Percentiles rank a stretch among this genome's conserved stretches.
phyloP scores from a whole-genome alignment of 2,888 invertebrate genomes.

The Junonia oenone region DNA sequence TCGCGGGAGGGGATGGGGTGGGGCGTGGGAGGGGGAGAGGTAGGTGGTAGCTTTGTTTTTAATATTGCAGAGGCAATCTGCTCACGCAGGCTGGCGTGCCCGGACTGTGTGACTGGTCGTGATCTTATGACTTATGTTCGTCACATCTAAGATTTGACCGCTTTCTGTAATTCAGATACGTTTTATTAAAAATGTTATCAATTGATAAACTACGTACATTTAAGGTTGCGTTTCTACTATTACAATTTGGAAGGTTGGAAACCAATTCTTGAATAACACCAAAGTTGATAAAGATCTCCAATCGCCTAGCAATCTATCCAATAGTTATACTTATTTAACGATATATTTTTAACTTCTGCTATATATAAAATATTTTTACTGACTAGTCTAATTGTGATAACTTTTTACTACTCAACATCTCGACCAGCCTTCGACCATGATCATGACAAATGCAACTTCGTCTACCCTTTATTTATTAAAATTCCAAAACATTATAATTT shows the following conservation, averaged over 20 bases:
- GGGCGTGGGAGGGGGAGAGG: background rate
- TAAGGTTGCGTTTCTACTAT: background rate
- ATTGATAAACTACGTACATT: background rate
- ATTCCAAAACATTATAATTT: no score
- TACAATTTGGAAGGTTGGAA: background rate
- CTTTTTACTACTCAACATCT: no score
- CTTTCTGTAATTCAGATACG: background rate
- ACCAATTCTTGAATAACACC: no score
- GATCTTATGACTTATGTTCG: background rate
- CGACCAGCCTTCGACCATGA: no score
- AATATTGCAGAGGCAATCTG: conserved; percentile 29
- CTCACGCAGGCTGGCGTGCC: conserved; percentile 5
- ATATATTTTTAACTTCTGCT: no score
- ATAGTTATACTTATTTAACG: no score
- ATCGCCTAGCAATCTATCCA: no score
- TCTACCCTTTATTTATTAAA: no score
- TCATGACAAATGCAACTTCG: no score
- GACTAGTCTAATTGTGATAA: no score
- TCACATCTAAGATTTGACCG: background rate
- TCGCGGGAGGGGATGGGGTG: background rate
- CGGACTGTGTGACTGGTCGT: background rate
- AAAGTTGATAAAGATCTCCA: no score
- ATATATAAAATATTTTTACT: no score
- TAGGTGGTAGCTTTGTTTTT: conserved; percentile 29
- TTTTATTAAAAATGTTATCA: background rate